A percentile compares a stretch with the other conserved stretches of the same genome.
phyloP scores from a whole-genome alignment of 1,140 invertebrate species.

The Melipona quadrifasciata region DNA sequence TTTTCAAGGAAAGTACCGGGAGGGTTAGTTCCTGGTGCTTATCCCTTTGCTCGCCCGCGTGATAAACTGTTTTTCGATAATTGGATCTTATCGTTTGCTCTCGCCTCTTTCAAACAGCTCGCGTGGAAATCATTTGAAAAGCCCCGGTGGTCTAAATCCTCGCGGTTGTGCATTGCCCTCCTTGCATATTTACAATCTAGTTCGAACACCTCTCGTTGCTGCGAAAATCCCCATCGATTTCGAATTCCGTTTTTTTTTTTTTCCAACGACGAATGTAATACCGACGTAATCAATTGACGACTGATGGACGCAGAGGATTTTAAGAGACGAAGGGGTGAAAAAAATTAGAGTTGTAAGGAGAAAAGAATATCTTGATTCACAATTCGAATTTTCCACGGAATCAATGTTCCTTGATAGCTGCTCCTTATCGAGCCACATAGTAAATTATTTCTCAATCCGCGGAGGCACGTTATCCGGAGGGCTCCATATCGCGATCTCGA shows the following conservation, averaged over 20 bases:
- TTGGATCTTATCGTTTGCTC: slow-evolving; percentile 67
- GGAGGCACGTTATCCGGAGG: not conserved
- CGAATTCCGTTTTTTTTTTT: not conserved
- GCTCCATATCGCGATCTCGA: not conserved
- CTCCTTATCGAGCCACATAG: too few relatives aligned
- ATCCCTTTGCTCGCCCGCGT: slow-evolving; percentile 47
- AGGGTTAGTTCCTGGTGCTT: slow-evolving; percentile 28
- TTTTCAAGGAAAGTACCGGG: slow-evolving; percentile 42
- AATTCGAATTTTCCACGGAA: not conserved
- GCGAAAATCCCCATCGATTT: not conserved
- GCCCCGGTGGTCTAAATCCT: slow-evolving; percentile 38
- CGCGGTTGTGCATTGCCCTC: slow-evolving; percentile 19
- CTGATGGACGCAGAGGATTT: too few relatives aligned
- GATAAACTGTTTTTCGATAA: slow-evolving; percentile 70
- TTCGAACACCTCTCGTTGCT: slow-evolving; percentile 46
- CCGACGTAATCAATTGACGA: too few relatives aligned
- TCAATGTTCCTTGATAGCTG: not conserved
- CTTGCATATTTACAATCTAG: slow-evolving; percentile 58
- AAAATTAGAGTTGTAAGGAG: too few relatives aligned
- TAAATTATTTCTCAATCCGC: not conserved
- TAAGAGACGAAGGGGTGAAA: too few relatives aligned
- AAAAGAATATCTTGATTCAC: too few relatives aligned
- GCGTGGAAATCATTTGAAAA: slow-evolving; percentile 30
- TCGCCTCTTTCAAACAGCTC: slow-evolving; percentile 45
- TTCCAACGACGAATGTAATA: too few relatives aligned